Evolutionary conservation across 2,113 vertebrate genomes (phyloP), one percentile per base, ranked within the genome.

Genomic region (Burhinus oedicnemus): DNA sequence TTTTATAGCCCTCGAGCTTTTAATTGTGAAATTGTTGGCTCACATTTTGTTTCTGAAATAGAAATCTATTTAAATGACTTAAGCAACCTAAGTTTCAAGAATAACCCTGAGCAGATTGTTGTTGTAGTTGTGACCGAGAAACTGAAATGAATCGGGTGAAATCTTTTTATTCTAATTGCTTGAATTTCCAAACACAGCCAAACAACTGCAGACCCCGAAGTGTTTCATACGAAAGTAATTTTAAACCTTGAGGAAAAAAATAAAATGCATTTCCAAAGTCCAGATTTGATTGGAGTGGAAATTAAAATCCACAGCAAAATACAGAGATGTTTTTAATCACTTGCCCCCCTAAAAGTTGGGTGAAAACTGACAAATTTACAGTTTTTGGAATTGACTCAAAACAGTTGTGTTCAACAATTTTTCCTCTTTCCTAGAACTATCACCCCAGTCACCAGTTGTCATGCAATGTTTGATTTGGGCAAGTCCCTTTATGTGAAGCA

Each of bases 11-110:
- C 97, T 95, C 38, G 6, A 96, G 97, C 95, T 87, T 96, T 90
- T 93, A 77, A 66, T 97, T 97, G 95, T 96, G 97, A 97, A 97
- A 97, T 85, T 74, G 71, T 96, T 97, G 96, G 97, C 96, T 97
- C 93, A 55, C 51, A 5, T 87, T 90, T 97, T 85, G 78, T 90
- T 93, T 96, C 97, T 97, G 95, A 95, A 97, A 96, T 97, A 95
- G 95, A 96, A 97, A 81, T 95, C 60, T 95, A 91, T 97, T 95
- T 96, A 91, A 96, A 96, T 85, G 25, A 91, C 93, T 96, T 97
- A 91, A 88, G 96, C 87, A 96, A 96, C 62, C 34, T 75, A 90
- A 83, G 91, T 96, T 89, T 95, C 84, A 95, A 87, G 95, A 90
- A 95, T 96, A 96, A 95, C 93, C 87, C 64, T 5, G 8, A 91